Base-by-base conservation (phyloP, 1,140 invertebrate genomes). In the Aplysia californica region DNA sequence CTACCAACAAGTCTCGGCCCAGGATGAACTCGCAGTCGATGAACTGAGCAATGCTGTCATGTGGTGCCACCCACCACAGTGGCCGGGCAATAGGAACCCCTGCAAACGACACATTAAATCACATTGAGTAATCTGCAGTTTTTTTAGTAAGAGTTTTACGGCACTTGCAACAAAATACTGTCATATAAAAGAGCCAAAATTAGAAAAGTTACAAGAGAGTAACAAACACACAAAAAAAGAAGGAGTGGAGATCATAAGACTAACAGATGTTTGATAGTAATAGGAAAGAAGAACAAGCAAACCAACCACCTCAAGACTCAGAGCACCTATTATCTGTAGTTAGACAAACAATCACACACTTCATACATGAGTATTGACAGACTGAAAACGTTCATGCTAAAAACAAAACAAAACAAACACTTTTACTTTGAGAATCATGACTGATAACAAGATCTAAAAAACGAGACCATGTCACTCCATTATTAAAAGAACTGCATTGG, bases 41-140 rank as follows among this genome's bases (percentile, higher is more conserved):
- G 0, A 92, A 91, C 35, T 95, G 93, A 65, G 95, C 95, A 0
- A 94, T 93, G 0, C 92, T 89, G 90, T 98, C 96, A 0, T 93
- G 92, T 0, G 95, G 94, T 73, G 96, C 94, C 41, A 96, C 90
- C 94, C 97, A 96, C 96, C 97, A 98, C n/a, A 98, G 89, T 0
- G 97, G 96, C 0, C 96, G 91, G 41, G 97, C 94, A 10, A 89
- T 84, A 15, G 88, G 88, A 4, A 69, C 75, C 64, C 85, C 82
- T 86, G 71, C 31, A 70, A 67, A 56, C n/a, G 44, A 15, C 10
- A 50, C 10, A 50, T 15, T 10, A n/a, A 50, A 50, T 15, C 10
- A 50, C 10, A 15, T 50, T 50, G n/a, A 50, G 10, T n/a, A n/a
- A n/a, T n/a, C n/a, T n/a, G n/a, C n/a, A n/a, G n/a, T n/a, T n/a